These are phyloP conservation scores for Anser brachyrhynchus DNA, from an alignment of 2,113 vertebrate species.

Conservation along the genomic window DNA sequence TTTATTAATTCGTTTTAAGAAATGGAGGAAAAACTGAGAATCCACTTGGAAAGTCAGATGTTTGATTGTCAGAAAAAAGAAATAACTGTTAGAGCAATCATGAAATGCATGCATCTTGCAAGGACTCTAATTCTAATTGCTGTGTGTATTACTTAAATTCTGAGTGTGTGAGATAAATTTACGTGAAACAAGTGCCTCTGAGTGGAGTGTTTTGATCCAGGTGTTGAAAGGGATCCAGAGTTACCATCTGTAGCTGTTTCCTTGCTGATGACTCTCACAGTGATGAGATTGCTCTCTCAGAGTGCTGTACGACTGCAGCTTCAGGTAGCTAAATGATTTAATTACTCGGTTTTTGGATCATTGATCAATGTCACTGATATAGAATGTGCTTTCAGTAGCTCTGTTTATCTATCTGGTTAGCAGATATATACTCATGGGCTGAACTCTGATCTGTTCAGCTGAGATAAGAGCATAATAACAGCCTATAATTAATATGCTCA, in stretches of 20 bases:
- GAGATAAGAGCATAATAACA: constrained; percentile 25
- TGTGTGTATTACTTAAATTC: neutral
- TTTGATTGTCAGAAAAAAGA: neutral
- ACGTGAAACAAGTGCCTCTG: neutral
- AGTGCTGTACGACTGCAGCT: neutral
- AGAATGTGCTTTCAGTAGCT: neutral
- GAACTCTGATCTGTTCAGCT: constrained; percentile 34
- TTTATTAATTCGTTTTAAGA: neutral
- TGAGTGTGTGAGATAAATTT: constrained; percentile 17
- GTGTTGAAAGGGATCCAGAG: neutral
- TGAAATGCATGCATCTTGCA: neutral
- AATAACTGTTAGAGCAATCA: neutral
- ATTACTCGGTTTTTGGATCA: constrained; percentile 15
- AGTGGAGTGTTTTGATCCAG: neutral
- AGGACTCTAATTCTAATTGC: neutral
- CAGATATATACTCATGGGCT: neutral
- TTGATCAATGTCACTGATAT: constrained; percentile 1
- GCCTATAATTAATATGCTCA: constrained; percentile 1
- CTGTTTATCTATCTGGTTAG: accelerated
- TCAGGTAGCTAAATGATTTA: constrained; percentile 11
- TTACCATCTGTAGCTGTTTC: neutral
- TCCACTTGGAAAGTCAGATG: neutral
- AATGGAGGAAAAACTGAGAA: neutral
- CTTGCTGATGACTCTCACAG: constrained; percentile 35
- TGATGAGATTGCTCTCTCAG: neutral